Base-by-base conservation (phyloP, 2,888 invertebrate species). In the Fragum fragum region DNA sequence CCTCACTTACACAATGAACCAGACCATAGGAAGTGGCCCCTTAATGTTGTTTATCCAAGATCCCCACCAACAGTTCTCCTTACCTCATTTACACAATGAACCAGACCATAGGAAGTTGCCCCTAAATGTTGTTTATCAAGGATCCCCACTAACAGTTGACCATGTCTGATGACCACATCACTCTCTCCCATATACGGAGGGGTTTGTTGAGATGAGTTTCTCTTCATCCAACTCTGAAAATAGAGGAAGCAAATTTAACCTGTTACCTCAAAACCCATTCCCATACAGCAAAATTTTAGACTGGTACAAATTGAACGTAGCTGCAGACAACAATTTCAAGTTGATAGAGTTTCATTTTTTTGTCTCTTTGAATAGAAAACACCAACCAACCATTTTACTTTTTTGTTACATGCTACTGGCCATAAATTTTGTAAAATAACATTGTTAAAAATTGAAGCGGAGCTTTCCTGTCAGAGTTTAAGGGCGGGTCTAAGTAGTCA, bases 121-220 rank as follows among this genome's bases (percentile, higher is more conserved):
- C 99, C 99, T 93, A 98, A 98, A 93, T 99, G 99, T 14, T 97
- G 97, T 95, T 99, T 99, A 95, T 99, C 99, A 76, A 99, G 95
- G 59, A 99, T 97, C 7, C 99, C 99, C 87, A 96, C 96, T 1
- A 99, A 94, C 53, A 99, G 95, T 94, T 99, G n/a, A 16, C 47
- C 14, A n/a, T 96, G 95, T 72, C 97, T 95, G 78, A 99, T 97
- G 3, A 99, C 95, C 16, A 99, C 98, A 95, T 98, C 97, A 74
- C 97, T 97, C 95, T 99, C 99, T 23, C 97, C 96, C 97, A 99
- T 97, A 0, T 90, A 83, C 29, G 73, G 26, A 5, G 52, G 71
- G 18, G 76, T 47, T 11, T 36, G 32, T 26, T 36, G 28, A 14
- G 21, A 9, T 11, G 14, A 11, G 9, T 55, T 36, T 11, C n/a